Evolutionary conservation across 2,113 vertebrate genomes (phyloP).

Genomic region (Rhodinocichla rosea): DNA sequence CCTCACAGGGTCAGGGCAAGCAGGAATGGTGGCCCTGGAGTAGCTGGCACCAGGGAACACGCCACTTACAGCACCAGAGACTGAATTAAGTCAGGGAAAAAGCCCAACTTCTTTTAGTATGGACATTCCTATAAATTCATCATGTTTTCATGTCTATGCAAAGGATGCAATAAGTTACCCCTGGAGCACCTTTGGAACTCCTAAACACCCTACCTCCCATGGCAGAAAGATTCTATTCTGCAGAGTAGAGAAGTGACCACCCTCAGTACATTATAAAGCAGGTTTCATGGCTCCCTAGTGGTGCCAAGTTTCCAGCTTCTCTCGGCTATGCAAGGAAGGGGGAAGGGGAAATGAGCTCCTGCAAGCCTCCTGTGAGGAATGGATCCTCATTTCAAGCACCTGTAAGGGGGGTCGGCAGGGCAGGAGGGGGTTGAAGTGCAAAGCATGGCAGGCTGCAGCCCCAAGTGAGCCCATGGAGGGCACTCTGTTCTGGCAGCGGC

Average conservation of each 20-base stretch:
- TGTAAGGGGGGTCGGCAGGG: neutral
- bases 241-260: neutral
- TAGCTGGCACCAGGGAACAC: neutral
- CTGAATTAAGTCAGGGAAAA: neutral
- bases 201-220: neutral
- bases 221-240: neutral
- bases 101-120: neutral
- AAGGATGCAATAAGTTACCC: neutral
- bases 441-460: neutral
- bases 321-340: neutral
- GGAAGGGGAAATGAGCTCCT: neutral
- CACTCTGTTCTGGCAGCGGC: neutral
- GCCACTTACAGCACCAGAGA: neutral
- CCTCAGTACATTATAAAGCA: neutral
- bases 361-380: fast-evolving
- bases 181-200: neutral
- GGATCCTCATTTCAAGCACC: neutral
- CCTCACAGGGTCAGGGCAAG: neutral
- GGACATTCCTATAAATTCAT: neutral
- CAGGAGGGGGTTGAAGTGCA: neutral
- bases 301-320: neutral
- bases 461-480: neutral
- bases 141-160: neutral
- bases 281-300: fast-evolving
- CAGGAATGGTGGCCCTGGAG: neutral